Conservation (phyloP, 2,888 invertebrate genomes). For the Steinernema carpocapsae region DNA sequence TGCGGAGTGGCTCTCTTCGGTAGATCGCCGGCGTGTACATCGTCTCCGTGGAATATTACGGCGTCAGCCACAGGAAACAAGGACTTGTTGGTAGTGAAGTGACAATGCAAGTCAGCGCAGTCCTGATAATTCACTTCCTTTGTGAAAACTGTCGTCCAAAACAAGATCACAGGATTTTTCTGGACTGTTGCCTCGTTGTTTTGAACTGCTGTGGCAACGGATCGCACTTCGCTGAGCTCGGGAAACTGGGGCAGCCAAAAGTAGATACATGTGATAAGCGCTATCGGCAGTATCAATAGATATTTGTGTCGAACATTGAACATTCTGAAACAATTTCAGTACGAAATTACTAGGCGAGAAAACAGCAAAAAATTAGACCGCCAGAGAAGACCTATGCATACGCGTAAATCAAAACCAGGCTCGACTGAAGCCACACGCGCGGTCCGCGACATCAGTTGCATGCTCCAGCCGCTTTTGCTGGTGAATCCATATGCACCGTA, state of each 20-base stretch:
- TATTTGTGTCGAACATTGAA: too few relatives aligned
- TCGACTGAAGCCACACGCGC: too few relatives aligned
- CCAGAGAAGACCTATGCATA: too few relatives aligned
- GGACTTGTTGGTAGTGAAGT: slow-evolving; percentile 73
- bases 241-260: background rate
- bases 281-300: too few relatives aligned
- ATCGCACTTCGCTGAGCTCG: background rate
- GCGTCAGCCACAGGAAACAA: slow-evolving; percentile 75
- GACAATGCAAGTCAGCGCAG: slow-evolving; percentile 35
- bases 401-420: too few relatives aligned
- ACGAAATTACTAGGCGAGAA: too few relatives aligned
- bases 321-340: too few relatives aligned
- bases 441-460: too few relatives aligned
- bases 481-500: too few relatives aligned
- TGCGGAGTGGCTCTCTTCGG: slow-evolving; percentile 18
- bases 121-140: background rate
- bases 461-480: too few relatives aligned
- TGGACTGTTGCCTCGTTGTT: slow-evolving; percentile 50
- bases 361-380: too few relatives aligned
- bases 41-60: slow-evolving; percentile 74
- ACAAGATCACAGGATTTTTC: slow-evolving; percentile 47
- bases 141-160: slow-evolving; percentile 58
- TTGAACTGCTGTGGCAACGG: slow-evolving; percentile 42
- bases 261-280: too few relatives aligned
- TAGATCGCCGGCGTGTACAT: slow-evolving; percentile 46